Base-by-base conservation (phyloP, 1,140 invertebrate genomes). In the Sycophila sp. region DNA sequence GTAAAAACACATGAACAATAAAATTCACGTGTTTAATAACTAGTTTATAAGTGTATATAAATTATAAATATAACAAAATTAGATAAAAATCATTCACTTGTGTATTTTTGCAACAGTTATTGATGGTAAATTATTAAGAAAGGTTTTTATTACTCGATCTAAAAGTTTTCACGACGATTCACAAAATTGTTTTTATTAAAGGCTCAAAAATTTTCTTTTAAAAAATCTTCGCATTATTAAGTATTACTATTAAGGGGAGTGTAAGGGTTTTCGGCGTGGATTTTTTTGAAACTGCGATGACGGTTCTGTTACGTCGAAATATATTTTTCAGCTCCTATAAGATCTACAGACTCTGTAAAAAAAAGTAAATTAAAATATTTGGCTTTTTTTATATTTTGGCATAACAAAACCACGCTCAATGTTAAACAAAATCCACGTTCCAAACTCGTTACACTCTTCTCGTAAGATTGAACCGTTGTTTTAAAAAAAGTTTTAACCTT, bases 401-500 rank as follows among this genome's bases (percentile, higher is more conserved):
- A n/a, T n/a, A n/a, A n/a, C n/a, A n/a, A n/a, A n/a, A n/a, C n/a
- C n/a, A n/a, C n/a, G n/a, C n/a, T n/a, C n/a, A n/a, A n/a, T n/a
- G n/a, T n/a, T n/a, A n/a, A n/a, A n/a, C n/a, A n/a, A n/a, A n/a
- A n/a, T n/a, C n/a, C n/a, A n/a, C n/a, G n/a, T n/a, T n/a, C n/a
- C n/a, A n/a, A n/a, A n/a, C 8, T 28, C 15, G 38, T 26, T 56
- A 22, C 1, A 1, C 13, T 47, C 42, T 15, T 66, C 17, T 45
- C 45, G 47, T 2, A 45, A 36, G 13, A 13, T 67, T 13, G 49
- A 58, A 68, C 34, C 19, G 6, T 68, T 15, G 15, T 49, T 53
- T 60, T 49, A 30, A 45, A 22, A 60, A 63, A 69, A 56, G 47
- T 3, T 28, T 69, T 55, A 63, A 15, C 36, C 19, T 19, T 42